Evolutionary conservation across 1,140 invertebrate genomes (phyloP).

Genomic region (Diorhabda carinulata): DNA sequence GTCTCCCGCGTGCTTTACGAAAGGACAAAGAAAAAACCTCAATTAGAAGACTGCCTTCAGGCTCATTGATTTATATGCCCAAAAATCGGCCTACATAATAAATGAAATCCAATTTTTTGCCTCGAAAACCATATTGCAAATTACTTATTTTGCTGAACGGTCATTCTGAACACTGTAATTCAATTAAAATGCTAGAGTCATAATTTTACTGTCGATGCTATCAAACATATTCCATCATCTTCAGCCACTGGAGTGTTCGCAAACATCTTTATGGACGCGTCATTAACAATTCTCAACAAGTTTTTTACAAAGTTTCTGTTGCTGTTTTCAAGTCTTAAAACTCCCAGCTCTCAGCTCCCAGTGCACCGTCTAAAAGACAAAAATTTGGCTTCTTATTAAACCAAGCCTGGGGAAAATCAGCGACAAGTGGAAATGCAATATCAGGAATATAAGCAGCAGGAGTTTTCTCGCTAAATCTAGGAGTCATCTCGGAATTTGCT

Average conservation of each 20-base stretch:
- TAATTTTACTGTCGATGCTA: neutral
- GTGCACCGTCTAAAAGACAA: neutral
- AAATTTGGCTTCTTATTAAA: neutral
- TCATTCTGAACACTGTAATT: too few species aligned
- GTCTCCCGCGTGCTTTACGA: too few species aligned
- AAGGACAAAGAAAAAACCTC: too few species aligned
- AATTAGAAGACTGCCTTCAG: too few species aligned
- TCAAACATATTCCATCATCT: neutral
- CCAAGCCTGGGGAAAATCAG: neutral
- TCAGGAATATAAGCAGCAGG: slow-evolving; percentile 1
- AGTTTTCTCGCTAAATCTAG: slow-evolving; percentile 4
- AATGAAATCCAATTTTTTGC: too few species aligned
- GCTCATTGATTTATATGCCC: too few species aligned
- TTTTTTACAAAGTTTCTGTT: neutral
- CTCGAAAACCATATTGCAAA: too few species aligned
- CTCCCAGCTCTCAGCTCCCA: neutral
- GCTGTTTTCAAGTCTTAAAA: neutral
- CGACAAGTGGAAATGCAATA: slow-evolving; percentile 5
- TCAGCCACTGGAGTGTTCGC: neutral
- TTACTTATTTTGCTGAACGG: too few species aligned
- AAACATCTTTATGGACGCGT: neutral
- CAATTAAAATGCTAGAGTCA: neutral
- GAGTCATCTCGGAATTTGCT: slow-evolving; percentile 8
- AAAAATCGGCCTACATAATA: too few species aligned
- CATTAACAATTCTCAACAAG: neutral